Evolutionary conservation across 2,113 vertebrate genomes (phyloP).

Genomic region (Lota lota): DNA sequence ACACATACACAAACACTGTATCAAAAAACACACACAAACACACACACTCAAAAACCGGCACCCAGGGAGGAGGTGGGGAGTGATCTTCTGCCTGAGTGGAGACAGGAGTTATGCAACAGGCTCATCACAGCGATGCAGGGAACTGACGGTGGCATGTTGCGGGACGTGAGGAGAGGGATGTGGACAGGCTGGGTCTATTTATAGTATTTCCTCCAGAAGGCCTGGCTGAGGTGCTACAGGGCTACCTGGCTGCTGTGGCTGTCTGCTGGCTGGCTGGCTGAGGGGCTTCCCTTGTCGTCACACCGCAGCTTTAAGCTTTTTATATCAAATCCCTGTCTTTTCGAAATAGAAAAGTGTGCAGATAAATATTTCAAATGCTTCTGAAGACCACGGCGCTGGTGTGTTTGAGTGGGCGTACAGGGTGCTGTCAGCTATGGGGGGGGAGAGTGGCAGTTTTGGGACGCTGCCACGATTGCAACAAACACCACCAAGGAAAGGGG

Average conservation of each 20-base stretch:
- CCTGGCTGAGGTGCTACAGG: slow-evolving; percentile 8
- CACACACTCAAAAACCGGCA: slow-evolving; percentile 6
- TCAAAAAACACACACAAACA: slow-evolving; percentile 2
- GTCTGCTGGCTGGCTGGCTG: slow-evolving; percentile 22
- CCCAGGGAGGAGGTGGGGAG: slow-evolving; percentile 7
- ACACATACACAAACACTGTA: no score
- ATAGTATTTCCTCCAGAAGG: slow-evolving; percentile 28
- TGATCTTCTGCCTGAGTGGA: slow-evolving; percentile 47
- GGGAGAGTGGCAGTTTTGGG: no score
- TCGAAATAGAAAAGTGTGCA: no score
- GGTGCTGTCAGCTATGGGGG: no score
- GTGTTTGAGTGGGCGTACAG: no score
- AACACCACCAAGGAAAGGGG: no score
- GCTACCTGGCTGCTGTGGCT: slow-evolving; percentile 30
- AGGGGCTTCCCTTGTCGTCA: no score
- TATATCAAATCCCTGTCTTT: no score
- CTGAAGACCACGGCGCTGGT: no score
- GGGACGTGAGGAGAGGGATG: slow-evolving; percentile 44
- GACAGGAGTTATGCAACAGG: slow-evolving; percentile 38
- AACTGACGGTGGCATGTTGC: slow-evolving; percentile 46
- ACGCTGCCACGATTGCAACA: no score
- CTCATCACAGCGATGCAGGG: slow-evolving; percentile 57
- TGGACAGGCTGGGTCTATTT: slow-evolving; percentile 65
- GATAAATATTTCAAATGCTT: no score
- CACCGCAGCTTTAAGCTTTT: no score